Base-by-base conservation (phyloP, 2,113 vertebrate species). In the Archilochus colubris region DNA sequence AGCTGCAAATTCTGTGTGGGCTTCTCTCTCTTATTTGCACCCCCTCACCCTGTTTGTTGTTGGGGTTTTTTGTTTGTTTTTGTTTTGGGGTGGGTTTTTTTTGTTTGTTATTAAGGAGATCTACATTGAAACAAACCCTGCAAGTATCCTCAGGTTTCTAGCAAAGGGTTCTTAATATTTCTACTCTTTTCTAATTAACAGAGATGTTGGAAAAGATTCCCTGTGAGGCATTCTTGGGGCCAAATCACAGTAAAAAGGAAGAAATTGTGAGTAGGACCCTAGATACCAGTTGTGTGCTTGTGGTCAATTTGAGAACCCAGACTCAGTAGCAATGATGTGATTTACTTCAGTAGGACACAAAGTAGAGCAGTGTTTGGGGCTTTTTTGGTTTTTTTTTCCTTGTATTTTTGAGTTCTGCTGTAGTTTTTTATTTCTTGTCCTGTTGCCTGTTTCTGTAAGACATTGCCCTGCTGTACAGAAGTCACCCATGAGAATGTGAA, bases 61-160 rank as follows among this genome's bases (percentile, higher is more conserved):
- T 38, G 7, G 36, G 36, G 8, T 38, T 38, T 38, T 38, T 38
- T 38, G 36, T 38, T 38, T 38, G 8, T 38, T 8, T 38, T 38
- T 38, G 36, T 8, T 38, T 38, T 38, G 36, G 36, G 8, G 7
- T 38, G 7, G 7, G 7, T 38, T 38, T 38, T 38, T 8, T 38
- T 38, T 38, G 36, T 38, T 95, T 94, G 96, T 96, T 97, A 97
- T 94, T 97, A 96, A 86, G 93, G 94, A 97, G 94, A 97, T 94
- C 88, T 95, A 82, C 91, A 61, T 86, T 95, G 95, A 93, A 95
- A 94, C 54, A 82, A 77, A 82, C 93, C 91, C 94, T 58, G 85
- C 86, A 89, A 93, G 95, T 94, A 95, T 94, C 82, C 50, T 96
- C 88, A 91, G 85, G 90, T 92, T 95, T 66, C 90, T 88, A 62